These are phyloP conservation scores for Drosophila tropicalis DNA, from an alignment of 1,140 invertebrate species.

Conservation along the genomic window DNA sequence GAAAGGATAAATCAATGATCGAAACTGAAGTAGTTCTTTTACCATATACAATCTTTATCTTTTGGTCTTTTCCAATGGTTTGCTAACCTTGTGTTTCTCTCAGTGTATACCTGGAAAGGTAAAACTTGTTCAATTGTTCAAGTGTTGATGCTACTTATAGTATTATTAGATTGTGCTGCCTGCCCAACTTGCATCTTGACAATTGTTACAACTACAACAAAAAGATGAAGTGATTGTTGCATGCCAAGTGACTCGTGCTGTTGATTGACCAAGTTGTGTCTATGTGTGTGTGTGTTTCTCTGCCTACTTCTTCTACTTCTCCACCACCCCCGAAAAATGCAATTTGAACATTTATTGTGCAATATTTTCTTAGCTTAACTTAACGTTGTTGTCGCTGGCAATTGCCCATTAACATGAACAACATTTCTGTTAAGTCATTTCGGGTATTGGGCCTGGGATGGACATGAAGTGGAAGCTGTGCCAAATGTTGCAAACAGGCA, in stretches of 20 bases:
- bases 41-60: too few species aligned
- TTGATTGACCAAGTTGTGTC: slow-evolving; percentile 61
- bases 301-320: slow-evolving; percentile 2
- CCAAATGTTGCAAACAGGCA: slow-evolving; percentile 27
- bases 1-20: too few species aligned
- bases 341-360: slow-evolving; percentile 68
- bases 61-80: too few species aligned
- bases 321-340: slow-evolving; percentile 40
- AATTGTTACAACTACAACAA: slow-evolving; percentile 43
- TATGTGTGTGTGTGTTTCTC: not conserved
- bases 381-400: slow-evolving; percentile 34
- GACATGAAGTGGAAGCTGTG: slow-evolving; percentile 28
- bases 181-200: slow-evolving; percentile 47
- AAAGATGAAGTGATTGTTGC: slow-evolving; percentile 33
- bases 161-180: slow-evolving; percentile 59
- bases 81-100: too few species aligned
- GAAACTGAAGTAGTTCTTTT: too few species aligned
- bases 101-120: not conserved
- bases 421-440: slow-evolving; percentile 70
- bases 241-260: slow-evolving; percentile 66
- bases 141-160: slow-evolving; percentile 45
- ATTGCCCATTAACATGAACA: slow-evolving; percentile 70
- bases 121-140: slow-evolving; percentile 57
- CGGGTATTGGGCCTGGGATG: slow-evolving; percentile 25
- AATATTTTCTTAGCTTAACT: slow-evolving; percentile 66